A percentile compares a stretch with the other conserved stretches of the same genome.
Evolutionary conservation across 2,113 vertebrate genomes (phyloP).

Genomic region (Cephalopholis sonnerati): DNA sequence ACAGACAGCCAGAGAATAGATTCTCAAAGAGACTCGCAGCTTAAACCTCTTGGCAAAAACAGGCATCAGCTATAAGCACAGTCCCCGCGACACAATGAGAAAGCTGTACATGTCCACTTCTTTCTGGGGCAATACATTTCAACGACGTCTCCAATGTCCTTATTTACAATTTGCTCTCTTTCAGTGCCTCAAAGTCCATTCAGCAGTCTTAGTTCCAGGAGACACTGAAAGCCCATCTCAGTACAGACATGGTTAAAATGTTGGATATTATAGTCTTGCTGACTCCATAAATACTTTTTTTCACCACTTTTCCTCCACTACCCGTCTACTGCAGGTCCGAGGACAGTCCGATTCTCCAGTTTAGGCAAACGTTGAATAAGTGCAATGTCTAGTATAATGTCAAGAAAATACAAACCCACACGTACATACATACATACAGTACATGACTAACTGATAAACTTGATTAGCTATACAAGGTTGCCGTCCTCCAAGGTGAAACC

Average conservation of each 20-base stretch:
- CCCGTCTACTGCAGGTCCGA: slow-evolving; percentile 44
- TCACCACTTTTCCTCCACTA: slow-evolving; percentile 22
- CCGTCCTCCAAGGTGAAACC: slow-evolving; percentile 54
- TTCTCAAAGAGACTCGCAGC: slow-evolving; percentile 50
- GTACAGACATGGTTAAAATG: slow-evolving; percentile 58
- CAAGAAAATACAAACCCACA: slow-evolving; percentile 79
- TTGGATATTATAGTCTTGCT: slow-evolving; percentile 52
- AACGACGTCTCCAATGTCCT: slow-evolving; percentile 56
- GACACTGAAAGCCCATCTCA: slow-evolving; percentile 47
- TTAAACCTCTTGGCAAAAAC: slow-evolving; percentile 57
- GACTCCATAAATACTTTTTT: slow-evolving; percentile 33
- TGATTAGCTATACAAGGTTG: slow-evolving; percentile 74
- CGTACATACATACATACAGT: slow-evolving; percentile 76
- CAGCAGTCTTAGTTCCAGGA: slow-evolving; percentile 44
- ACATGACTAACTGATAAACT: slow-evolving; percentile 78
- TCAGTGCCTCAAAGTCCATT: slow-evolving; percentile 51
- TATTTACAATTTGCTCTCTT: slow-evolving; percentile 60
- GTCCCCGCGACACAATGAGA: slow-evolving; percentile 54
- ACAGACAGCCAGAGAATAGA: slow-evolving; percentile 56
- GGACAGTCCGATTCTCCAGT: slow-evolving; percentile 64
- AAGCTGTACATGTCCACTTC: slow-evolving; percentile 56
- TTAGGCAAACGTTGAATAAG: slow-evolving; percentile 76
- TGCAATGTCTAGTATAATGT: slow-evolving; percentile 81
- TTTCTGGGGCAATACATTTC: slow-evolving; percentile 58
- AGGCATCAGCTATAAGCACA: slow-evolving; percentile 59